A percentile compares a stretch with the other conserved stretches of the same genome.
Conservation (phyloP, 2,797 vertebrate genomes). For the Emys orbicularis region DNA sequence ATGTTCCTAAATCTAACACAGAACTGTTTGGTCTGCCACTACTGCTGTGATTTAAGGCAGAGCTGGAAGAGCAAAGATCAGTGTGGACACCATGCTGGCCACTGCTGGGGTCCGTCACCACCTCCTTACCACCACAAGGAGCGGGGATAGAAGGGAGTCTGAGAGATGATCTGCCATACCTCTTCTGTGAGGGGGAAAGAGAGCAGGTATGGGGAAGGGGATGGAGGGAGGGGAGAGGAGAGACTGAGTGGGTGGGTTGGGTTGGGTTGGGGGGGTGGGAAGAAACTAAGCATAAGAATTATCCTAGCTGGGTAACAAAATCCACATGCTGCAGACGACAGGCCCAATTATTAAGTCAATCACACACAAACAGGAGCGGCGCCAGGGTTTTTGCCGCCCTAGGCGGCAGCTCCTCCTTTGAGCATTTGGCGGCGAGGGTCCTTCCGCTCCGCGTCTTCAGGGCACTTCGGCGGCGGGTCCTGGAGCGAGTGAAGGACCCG, state of each 20-base stretch:
- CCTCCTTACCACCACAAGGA: not conserved
- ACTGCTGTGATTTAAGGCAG: not conserved
- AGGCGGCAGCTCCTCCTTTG: too few species aligned
- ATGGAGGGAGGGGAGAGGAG: accelerated
- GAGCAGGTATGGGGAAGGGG: accelerated
- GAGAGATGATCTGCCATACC: not conserved
- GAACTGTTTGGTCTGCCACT: not conserved
- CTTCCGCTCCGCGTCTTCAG: too few species aligned
- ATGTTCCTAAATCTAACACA: not conserved
- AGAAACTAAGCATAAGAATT: not conserved
- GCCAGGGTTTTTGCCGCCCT: too few species aligned
- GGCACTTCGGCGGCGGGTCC: too few species aligned
- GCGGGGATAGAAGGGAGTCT: not conserved
- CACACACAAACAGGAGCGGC: not conserved
- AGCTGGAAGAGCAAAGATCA: not conserved
- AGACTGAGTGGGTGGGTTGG: not conserved
- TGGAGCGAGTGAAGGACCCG: too few species aligned
- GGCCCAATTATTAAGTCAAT: not conserved
- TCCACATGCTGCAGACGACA: not conserved
- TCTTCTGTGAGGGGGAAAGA: not conserved
- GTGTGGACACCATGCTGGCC: too few species aligned
- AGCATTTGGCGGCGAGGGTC: too few species aligned
- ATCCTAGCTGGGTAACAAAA: not conserved
- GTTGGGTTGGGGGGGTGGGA: not conserved
- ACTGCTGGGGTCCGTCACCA: too few species aligned